Percentiles rank a stretch among this genome's conserved stretches.
Evolutionary conservation across 2,888 invertebrate species (phyloP).

Genomic region (Brachycybe producta): DNA sequence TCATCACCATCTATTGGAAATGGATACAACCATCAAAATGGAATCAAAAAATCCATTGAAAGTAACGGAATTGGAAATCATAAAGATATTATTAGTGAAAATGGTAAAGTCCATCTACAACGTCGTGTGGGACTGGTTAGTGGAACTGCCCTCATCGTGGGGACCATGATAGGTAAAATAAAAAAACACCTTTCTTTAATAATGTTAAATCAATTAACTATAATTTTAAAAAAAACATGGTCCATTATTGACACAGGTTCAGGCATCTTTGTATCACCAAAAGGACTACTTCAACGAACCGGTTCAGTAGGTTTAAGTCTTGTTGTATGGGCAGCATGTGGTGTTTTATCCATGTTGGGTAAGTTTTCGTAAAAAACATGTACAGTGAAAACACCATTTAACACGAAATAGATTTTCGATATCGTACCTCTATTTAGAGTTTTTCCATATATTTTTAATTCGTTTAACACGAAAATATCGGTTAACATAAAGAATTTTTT

Average conservation of each 20-base stretch:
- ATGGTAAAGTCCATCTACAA: constrained; percentile 97
- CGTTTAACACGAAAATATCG: too few species aligned
- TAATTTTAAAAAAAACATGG: constrained; percentile 3
- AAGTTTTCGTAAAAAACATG: constrained; percentile 33
- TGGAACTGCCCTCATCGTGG: constrained; percentile 97
- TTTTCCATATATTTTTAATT: too few species aligned
- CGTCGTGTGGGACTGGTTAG: constrained; percentile 98
- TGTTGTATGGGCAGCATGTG: constrained; percentile 88
- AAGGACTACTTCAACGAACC: constrained; percentile 57
- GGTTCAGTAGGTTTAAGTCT: constrained; percentile 85
- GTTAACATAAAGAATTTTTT: too few species aligned
- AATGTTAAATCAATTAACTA: not conserved
- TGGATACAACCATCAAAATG: constrained; percentile 18
- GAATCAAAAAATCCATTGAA: constrained; percentile 9
- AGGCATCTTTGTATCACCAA: constrained; percentile 96
- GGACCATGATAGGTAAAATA: constrained; percentile 84
- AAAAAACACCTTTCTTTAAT: not conserved
- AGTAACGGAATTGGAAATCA: not conserved
- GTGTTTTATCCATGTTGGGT: constrained; percentile 79
- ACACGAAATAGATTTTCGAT: too few species aligned
- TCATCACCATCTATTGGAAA: constrained; percentile 18
- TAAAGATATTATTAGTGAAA: constrained; percentile 27
- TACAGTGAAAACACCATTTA: too few species aligned
- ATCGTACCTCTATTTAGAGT: too few species aligned
- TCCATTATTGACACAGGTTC: constrained; percentile 53